phyloP scores from a whole-genome alignment of 2,888 invertebrate genomes.

The Masnerella sp. region DNA sequence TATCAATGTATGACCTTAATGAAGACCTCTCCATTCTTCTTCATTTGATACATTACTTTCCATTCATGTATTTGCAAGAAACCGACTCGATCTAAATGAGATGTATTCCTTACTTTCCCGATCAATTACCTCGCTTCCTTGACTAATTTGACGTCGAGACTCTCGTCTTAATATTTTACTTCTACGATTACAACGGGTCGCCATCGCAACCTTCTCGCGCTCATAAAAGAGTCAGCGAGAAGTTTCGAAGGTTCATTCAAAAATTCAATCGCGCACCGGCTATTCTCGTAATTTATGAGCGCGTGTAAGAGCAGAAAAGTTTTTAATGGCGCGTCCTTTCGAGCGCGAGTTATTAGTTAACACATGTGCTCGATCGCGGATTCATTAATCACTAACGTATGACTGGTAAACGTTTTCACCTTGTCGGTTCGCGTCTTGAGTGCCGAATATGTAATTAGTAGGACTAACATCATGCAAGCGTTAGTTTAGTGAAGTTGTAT shows the following conservation, averaged over 20 bases:
- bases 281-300: conserved; percentile 44
- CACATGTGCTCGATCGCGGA: conserved; percentile 51
- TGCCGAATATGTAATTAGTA: conserved; percentile 46
- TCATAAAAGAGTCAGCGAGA: conserved; percentile 21
- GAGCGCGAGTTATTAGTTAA: conserved; percentile 58
- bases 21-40: conserved; percentile 13
- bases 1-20: conserved; percentile 30
- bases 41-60: conserved; percentile 7
- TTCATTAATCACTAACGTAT: conserved; percentile 54
- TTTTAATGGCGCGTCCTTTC: conserved; percentile 51
- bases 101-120: conserved; percentile 19
- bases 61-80: conserved; percentile 23
- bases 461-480: conserved; percentile 45
- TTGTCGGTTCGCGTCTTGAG: conserved; percentile 46
- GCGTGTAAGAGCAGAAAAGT: conserved; percentile 20
- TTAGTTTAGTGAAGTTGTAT: too few relatives aligned
- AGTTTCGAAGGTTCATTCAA: conserved; percentile 15
- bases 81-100: conserved; percentile 12
- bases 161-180: conserved; percentile 38
- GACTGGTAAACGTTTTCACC: conserved; percentile 56
- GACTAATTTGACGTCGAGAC: conserved; percentile 37
- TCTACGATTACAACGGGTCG: background rate
- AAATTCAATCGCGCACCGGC: conserved; percentile 31
- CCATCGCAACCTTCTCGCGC: background rate
- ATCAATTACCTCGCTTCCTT: conserved; percentile 25